These are phyloP conservation scores for Hoplostethus mediterraneus DNA, from an alignment of 2,797 vertebrate genomes.

Conservation along the genomic window DNA sequence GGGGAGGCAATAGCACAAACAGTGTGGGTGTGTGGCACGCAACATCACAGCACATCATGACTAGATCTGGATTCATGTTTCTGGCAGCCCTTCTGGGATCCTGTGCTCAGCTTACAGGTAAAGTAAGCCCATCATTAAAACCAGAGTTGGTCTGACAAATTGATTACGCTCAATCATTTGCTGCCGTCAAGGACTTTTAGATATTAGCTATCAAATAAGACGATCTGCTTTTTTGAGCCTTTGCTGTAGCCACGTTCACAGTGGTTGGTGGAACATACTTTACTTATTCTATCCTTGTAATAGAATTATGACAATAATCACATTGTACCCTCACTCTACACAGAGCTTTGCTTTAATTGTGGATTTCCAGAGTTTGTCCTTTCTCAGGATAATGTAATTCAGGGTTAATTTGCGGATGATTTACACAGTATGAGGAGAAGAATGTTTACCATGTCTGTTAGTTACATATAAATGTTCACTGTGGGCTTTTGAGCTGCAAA, in stretches of 20 bases:
- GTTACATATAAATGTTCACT: neutral
- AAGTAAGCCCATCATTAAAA: slow-evolving; percentile 1
- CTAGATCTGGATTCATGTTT: slow-evolving; percentile 39
- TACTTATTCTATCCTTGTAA: too few relatives aligned
- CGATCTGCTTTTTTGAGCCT: too few relatives aligned
- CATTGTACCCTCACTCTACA: too few relatives aligned
- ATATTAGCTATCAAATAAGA: too few relatives aligned
- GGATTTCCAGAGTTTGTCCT: too few relatives aligned
- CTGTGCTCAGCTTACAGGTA: slow-evolving; percentile 60
- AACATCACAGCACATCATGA: slow-evolving; percentile 63
- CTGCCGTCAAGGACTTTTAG: neutral
- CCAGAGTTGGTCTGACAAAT: neutral
- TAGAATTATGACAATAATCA: too few relatives aligned
- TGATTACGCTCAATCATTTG: neutral
- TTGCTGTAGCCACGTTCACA: too few relatives aligned
- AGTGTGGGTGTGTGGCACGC: slow-evolving; percentile 27
- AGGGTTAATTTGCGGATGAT: neutral
- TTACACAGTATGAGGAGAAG: neutral
- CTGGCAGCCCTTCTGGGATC: slow-evolving; percentile 47
- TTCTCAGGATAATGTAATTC: too few relatives aligned
- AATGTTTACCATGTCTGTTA: neutral
- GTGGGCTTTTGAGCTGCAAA: neutral
- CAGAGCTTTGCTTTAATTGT: too few relatives aligned
- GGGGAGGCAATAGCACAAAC: slow-evolving; percentile 30
- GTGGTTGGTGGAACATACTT: too few relatives aligned